Base-by-base conservation (phyloP, 2,113 vertebrate species). In the Mellivora capensis region DNA sequence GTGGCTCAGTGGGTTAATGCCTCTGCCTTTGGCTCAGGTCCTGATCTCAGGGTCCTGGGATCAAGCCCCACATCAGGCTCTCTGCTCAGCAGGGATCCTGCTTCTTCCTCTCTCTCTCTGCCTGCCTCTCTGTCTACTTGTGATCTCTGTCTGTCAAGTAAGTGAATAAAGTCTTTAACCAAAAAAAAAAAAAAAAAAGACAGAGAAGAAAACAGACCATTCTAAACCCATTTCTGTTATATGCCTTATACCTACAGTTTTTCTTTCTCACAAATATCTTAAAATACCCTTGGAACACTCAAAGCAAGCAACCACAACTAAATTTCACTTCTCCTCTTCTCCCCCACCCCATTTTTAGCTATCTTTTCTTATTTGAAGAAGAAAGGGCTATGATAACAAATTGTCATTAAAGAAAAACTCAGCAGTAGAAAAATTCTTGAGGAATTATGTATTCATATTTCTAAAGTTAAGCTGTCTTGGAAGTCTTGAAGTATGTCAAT, bases 351-450 rank as follows among this genome's bases (percentile, higher is more conserved):
- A 57, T 90, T 9, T 97, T 88, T 86, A 83, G 57, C 96, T 95
- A 80, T 85, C 89, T 93, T 96, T 98, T 80, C 93, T 97, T 94
- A 82, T 91, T 97, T 6, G 0, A 91, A 97, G 87, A 87, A 98
- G 96, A 98, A 95, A 91, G 12, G 93, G 18, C 1, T 37, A 97
- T 82, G 34, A 79, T 97, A 93, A 97, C 4, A 72, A 97, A 93
- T 31, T 79, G 52, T 93, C 97, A 72, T 93, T 98, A 92, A 90
- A 98, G 97, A 96, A 97, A 97, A 96, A 90, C 96, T 96, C 97
- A 95, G 69, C 3, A 0, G 85, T 42, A 80, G 85, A 81, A 47
- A 97, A 98, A 97, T 77, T 42, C 96, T 98, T 81, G 96, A 98
- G 82, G 90, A 98, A 96, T 97, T 96, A 94, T 4, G 93, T 87